Evolutionary conservation across 2,888 invertebrate species (phyloP), one percentile per base, ranked within the genome.

Genomic region (Lasioglossum vierecki): DNA sequence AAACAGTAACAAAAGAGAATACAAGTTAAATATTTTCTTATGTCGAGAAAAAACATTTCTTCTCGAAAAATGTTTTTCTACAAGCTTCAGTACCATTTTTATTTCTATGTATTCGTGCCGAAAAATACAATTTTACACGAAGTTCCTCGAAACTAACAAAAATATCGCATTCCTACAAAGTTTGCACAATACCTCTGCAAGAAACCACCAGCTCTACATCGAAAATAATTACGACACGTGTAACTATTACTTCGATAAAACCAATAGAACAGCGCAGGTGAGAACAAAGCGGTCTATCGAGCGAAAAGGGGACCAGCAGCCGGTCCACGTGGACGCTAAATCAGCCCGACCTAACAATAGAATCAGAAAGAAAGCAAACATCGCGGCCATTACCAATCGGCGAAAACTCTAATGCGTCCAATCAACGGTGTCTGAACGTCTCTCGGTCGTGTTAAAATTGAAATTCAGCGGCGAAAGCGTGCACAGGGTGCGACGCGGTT

Each of bases 281-380:
- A 63, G 60, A 63, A 15, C 30, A 30, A 41, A 41, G 11, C 39
- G 35, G 0, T 35, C 66, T 39, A 66, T 1, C 22, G 35, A 66
- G 18, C 39, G 22, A 4, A 8, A 35, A 30, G 22, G 8, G 35
- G 66, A 66, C 18, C 39, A n/a, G 66, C 22, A 18, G 70, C 11
- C 26, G 44, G 41, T 63, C 83, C 83, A 87, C 88, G 75, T 88
- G 87, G 87, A 46, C 70, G 74, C 88, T 88, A 88, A 80, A 82
- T 79, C 70, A 46, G 81, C 76, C 2, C 75, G 41, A 9, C 49
- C 60, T 75, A 79, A 71, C n/a, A 46, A 60, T 57, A 63, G 46
- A 35, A 60, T 73, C 11, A 15, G 2, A 39, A 49, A 18, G 22
- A 49, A 22, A n/a, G 22, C 49, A 30, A 35, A 73, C 8, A 15